A percentile compares a stretch with the other conserved stretches of the same genome.
Evolutionary conservation across 1,140 invertebrate species (phyloP).

Genomic region (Caenorhabditis latens): DNA sequence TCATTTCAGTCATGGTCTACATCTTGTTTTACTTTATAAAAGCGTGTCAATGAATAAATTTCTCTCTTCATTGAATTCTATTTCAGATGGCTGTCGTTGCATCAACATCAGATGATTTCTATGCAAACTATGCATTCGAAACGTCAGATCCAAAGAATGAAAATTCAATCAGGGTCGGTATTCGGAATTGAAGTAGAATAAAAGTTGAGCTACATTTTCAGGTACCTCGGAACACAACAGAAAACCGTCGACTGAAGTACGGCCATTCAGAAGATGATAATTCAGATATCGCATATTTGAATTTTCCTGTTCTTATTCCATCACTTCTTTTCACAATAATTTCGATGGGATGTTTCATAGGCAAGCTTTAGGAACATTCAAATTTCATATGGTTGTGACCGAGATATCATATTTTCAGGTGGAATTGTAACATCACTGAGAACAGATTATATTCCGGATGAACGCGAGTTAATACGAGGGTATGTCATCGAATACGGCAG

Average conservation of each 20-base stretch:
- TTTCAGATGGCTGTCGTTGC: slow-evolving; percentile 44
- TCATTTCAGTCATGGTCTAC: background rate
- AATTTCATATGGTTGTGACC: background rate
- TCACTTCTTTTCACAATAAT: slow-evolving; percentile 40
- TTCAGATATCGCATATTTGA: slow-evolving; percentile 59
- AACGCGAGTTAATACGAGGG: slow-evolving; percentile 37
- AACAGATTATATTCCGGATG: slow-evolving; percentile 50
- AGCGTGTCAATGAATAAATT: background rate
- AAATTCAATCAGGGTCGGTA: slow-evolving; percentile 19
- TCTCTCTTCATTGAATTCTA: background rate
- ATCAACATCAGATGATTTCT: slow-evolving; percentile 50
- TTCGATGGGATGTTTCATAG: slow-evolving; percentile 27
- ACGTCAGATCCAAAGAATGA: slow-evolving; percentile 16
- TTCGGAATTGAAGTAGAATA: background rate
- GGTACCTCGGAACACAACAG: slow-evolving; percentile 36
- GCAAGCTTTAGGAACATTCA: background rate
- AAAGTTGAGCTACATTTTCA: background rate
- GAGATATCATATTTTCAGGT: slow-evolving; percentile 7
- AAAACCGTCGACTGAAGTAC: slow-evolving; percentile 41
- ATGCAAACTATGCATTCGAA: slow-evolving; percentile 54
- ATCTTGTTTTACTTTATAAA: background rate
- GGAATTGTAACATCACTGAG: slow-evolving; percentile 15
- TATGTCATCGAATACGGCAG: slow-evolving; percentile 33
- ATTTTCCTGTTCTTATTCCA: slow-evolving; percentile 42
- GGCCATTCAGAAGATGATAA: slow-evolving; percentile 57